Evolutionary conservation across 2,888 invertebrate species (phyloP).

Genomic region (Hartigia nigra): DNA sequence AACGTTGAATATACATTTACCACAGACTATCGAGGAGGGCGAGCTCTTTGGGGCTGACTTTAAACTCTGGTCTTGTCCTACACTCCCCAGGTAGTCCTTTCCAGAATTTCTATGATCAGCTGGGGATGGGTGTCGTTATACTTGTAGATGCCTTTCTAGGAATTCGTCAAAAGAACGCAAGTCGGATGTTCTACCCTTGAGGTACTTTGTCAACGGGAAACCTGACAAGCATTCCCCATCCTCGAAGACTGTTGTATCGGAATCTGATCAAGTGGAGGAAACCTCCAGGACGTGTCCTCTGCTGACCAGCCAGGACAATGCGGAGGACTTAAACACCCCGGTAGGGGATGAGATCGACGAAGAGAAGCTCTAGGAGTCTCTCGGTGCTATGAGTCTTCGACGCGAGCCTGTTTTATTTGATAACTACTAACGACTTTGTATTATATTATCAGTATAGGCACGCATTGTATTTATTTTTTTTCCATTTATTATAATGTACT

Average conservation of each 20-base stretch:
- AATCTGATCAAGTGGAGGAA: constrained; percentile 16
- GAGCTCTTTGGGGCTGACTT: constrained; percentile 72
- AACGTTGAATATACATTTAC: constrained; percentile 73
- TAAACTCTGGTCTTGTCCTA: constrained; percentile 70
- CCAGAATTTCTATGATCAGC: background rate
- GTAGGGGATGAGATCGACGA: constrained; percentile 28
- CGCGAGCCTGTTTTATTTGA: constrained; percentile 22
- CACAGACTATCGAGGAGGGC: constrained; percentile 74
- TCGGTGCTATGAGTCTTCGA: background rate
- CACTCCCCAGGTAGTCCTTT: constrained; percentile 48
- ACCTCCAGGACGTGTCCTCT: constrained; percentile 22
- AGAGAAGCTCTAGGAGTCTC: constrained; percentile 3
- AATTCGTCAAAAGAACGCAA: constrained; percentile 23
- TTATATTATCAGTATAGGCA: constrained; percentile 58
- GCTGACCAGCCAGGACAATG: constrained; percentile 23
- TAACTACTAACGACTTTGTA: constrained; percentile 50
- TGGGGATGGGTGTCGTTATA: background rate
- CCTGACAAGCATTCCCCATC: constrained; percentile 52
- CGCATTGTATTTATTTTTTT: constrained; percentile 62
- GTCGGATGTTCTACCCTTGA: constrained; percentile 53
- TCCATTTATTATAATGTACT: constrained; percentile 55
- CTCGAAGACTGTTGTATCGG: constrained; percentile 30
- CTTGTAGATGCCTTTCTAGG: background rate
- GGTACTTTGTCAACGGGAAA: constrained; percentile 58
- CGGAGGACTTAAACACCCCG: constrained; percentile 41